Base-by-base conservation (phyloP, 2,797 vertebrate species). In the Serranus cabrilla region DNA sequence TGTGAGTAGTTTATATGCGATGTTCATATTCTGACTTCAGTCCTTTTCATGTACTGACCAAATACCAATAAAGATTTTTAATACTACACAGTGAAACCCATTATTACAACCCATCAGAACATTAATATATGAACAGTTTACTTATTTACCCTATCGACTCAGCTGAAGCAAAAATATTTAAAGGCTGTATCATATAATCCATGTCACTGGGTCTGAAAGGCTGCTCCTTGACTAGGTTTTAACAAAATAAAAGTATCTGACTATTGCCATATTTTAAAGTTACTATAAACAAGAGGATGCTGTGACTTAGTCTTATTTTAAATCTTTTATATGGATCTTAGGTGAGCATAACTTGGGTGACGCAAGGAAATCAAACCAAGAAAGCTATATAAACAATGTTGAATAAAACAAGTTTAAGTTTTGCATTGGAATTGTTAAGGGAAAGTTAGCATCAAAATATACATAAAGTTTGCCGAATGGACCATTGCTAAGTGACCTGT, bases 1-100 rank as follows among this genome's bases (percentile, higher is more conserved):
- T 96, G 96, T 98, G 95, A 96, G 96, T 97, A 96, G 96, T 97
- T 99, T 97, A 94, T 96, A 96, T 95, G 91, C 96, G 91, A 95
- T 96, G 96, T 98, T 96, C 96, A 96, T 97, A 97, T 96, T 97
- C 96, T 98, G 96, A 98, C 96, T 97, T 96, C 95, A 97, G 96
- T 96, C 97, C 96, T 97, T 98, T 97, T 97, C 95, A 97, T 99
- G 98, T 99, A 98, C 97, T 99, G 98, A 99, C 98, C 98, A 99
- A 99, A 99, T 97, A 96, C 96, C 96, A 99, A 99, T 99, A 99
- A 99, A 99, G 95, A 95, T 91, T 98, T 99, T 98, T 98, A 99
- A 97, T 97, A 97, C 95, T 94, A 89, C 45, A 59, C n/a, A 56
- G 69, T 80, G 71, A 91, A 85, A 79, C 11, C 74, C 16, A 27